phyloP scores from a whole-genome alignment of 2,888 invertebrate species.

The Athalia cordata region DNA sequence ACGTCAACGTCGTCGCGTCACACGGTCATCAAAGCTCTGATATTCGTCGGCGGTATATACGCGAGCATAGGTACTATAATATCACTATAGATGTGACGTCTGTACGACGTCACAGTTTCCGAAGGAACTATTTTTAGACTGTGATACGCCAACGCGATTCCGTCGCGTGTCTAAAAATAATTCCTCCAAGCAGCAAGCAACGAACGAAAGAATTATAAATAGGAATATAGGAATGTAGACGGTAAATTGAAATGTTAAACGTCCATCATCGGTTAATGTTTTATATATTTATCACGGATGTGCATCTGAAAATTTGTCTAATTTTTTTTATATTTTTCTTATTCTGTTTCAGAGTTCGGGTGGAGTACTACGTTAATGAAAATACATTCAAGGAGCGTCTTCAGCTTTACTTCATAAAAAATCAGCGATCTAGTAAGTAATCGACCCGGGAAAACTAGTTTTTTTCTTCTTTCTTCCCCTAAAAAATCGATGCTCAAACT shows the following conservation, averaged over 20 bases:
- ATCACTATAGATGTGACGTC: too few relatives aligned
- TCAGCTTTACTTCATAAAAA: conserved; percentile 99
- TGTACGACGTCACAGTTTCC: too few relatives aligned
- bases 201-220: too few relatives aligned
- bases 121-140: conserved; percentile 3
- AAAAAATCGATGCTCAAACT: neutral
- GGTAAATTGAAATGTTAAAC: too few relatives aligned
- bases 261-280: neutral
- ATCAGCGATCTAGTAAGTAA: conserved; percentile 98
- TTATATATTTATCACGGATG: neutral
- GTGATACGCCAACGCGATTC: conserved; percentile 25
- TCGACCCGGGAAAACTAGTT: too few relatives aligned
- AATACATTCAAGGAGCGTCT: conserved; percentile 99
- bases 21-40: too few relatives aligned
- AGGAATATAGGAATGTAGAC: too few relatives aligned
- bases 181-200: neutral
- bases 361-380: conserved; percentile 99
- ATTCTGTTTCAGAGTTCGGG: conserved; percentile 93
- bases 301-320: too few relatives aligned
- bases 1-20: too few relatives aligned
- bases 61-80: too few relatives aligned
- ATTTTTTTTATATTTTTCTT: conserved; percentile 38
- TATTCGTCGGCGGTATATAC: too few relatives aligned
- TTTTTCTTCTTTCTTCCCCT: neutral
- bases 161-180: conserved; percentile 11